A percentile compares a stretch with the other conserved stretches of the same genome.
Evolutionary conservation across 2,888 invertebrate species (phyloP).

Genomic region (Nesidiocoris tenuis): DNA sequence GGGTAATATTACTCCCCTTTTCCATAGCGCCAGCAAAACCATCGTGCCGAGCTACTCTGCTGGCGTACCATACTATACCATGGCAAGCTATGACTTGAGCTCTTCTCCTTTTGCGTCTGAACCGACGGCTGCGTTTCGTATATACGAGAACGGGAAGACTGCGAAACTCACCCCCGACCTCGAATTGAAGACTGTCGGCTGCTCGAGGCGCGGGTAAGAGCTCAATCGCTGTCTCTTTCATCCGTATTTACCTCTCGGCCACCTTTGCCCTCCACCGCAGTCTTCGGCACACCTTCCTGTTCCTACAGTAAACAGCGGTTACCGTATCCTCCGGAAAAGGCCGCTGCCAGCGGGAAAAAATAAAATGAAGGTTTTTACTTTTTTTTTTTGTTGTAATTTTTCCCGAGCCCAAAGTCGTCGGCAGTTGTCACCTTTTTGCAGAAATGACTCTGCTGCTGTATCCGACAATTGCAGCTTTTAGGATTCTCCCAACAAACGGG

Average conservation of each 20-base stretch:
- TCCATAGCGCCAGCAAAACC: background rate
- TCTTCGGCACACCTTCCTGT: background rate
- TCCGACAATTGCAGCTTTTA: no score
- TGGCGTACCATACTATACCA: background rate
- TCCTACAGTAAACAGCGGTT: background rate
- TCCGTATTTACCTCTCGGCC: background rate
- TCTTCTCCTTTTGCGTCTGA: background rate
- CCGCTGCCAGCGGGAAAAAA: background rate
- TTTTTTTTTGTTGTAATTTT: background rate
- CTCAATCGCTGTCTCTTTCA: background rate
- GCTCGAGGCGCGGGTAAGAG: background rate
- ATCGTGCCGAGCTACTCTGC: background rate
- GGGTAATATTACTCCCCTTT: conserved; percentile 27
- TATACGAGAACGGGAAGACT: background rate
- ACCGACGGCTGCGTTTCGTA: background rate
- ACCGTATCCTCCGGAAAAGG: background rate
- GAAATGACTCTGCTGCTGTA: background rate
- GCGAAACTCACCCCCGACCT: background rate
- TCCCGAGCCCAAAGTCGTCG: background rate
- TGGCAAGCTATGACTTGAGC: no score
- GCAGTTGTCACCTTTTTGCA: background rate
- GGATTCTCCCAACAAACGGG: no score
- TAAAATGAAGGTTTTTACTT: background rate
- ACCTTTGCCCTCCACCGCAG: background rate
- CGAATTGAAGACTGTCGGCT: background rate